Evolutionary conservation across 2,797 vertebrate genomes (phyloP), one percentile per base, ranked within the genome.

Genomic region (Molothrus ater): DNA sequence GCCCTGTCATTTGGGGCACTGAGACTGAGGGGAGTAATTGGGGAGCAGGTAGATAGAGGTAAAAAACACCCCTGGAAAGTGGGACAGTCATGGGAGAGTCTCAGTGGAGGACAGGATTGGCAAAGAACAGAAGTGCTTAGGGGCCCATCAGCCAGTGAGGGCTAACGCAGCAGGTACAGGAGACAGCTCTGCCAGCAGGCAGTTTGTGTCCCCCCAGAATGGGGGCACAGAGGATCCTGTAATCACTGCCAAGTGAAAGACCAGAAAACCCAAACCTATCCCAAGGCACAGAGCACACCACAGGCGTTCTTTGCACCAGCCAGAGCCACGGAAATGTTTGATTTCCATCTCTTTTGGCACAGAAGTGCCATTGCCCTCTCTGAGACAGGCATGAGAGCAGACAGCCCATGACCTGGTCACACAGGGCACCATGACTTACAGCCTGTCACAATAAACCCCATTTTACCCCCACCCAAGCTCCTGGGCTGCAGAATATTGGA

Each of bases 361-460:
- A 2, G 8, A 88, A 61, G 4, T 16, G 20, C 17, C 59, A 25
- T 1, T 25, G 17, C 40, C 18, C 22, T 22, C 5, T 17, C 5
- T 5, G 26, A 31, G 17, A 17, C 5, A 10, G 48, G 20, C 32
- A 32, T 4, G 25, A 56, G 68, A 57, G 40, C 40, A 34, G 21
- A 21, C 26, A 74, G 17, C 26, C 32, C 5, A 0, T 11, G 7
- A 10, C 5, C 10, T 31, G 45, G 3, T 28, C 31, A 17, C 13
- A 36, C 6, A 4, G 28, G 25, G 15, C 14, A 26, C 65, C 6
- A 0, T 13, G 8, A 7, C 20, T 59, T 13, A 6, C 2, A 40
- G 22, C 32, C 53, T 12, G 7, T 11, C 32, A 7, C 22, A 36
- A 10, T 3, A 21, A 71, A n/a, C 3, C 54, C 15, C n/a, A 7